Conservation (phyloP, 1,140 invertebrate genomes). For the Laupala kohalensis region DNA sequence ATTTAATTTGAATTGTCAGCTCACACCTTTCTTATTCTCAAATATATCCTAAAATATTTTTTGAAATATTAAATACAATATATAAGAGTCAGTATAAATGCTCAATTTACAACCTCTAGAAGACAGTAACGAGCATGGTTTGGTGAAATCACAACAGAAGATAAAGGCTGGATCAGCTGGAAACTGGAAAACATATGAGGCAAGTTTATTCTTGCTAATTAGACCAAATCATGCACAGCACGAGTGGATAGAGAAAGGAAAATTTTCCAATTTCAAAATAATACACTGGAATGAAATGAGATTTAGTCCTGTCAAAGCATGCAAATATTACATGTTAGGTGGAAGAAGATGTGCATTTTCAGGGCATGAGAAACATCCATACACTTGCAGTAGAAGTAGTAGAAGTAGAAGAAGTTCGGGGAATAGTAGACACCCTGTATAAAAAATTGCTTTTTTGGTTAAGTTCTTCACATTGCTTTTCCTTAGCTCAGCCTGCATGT, state of each 20-base stretch:
- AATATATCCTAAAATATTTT: not conserved
- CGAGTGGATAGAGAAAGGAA: not conserved
- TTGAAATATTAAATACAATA: not conserved
- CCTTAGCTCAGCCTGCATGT: not conserved
- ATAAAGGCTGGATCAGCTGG: not conserved
- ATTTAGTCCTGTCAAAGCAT: not conserved
- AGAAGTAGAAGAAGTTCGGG: not conserved
- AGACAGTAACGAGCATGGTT: not conserved
- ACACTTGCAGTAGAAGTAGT: not conserved
- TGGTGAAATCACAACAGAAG: not conserved
- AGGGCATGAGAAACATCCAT: not conserved
- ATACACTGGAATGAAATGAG: not conserved
- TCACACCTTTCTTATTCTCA: not conserved
- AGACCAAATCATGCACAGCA: not conserved
- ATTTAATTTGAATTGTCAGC: not conserved
- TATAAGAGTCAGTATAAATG: not conserved
- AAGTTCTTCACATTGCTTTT: not conserved
- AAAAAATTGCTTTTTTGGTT: not conserved
- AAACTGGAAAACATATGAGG: not conserved
- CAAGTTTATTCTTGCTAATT: not conserved
- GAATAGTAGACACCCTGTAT: not conserved
- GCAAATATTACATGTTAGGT: not conserved
- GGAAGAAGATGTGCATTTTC: not conserved
- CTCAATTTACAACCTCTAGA: not conserved
- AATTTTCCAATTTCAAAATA: not conserved